Evolutionary conservation across 2,797 vertebrate species (phyloP).

Genomic region (Sebastes nivosus): DNA sequence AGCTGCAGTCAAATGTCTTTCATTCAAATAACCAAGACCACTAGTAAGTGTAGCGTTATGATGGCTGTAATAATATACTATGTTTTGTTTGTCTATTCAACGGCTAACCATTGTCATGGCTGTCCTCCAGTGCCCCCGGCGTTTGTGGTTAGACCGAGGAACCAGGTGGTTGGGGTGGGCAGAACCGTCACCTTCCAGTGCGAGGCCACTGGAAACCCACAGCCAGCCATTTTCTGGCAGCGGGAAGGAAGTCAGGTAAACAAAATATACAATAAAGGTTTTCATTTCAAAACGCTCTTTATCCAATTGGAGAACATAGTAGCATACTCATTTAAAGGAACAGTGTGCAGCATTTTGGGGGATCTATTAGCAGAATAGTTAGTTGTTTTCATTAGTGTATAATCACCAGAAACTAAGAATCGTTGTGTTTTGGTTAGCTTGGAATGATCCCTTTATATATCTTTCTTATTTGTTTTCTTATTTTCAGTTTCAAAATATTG

Average conservation of each 20-base stretch:
- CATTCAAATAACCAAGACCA: slow-evolving; percentile 22
- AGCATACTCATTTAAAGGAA: neutral
- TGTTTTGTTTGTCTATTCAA: slow-evolving; percentile 33
- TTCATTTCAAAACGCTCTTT: slow-evolving; percentile 3
- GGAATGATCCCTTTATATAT: no score
- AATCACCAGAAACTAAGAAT: no score
- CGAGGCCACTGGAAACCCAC: slow-evolving; percentile 97
- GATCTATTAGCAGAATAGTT: no score
- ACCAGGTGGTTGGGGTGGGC: slow-evolving; percentile 95
- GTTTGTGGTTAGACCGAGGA: slow-evolving; percentile 94
- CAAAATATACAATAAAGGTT: neutral
- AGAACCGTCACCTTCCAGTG: slow-evolving; percentile 98
- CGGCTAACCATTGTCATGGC: slow-evolving; percentile 40
- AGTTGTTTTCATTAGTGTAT: no score
- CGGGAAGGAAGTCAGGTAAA: slow-evolving; percentile 98
- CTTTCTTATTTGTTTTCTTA: no score
- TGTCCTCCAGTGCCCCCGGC: slow-evolving; percentile 90
- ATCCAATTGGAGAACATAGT: neutral
- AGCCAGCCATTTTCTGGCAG: slow-evolving; percentile 99
- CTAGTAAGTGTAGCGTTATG: slow-evolving; percentile 22
- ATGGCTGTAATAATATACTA: slow-evolving; percentile 17
- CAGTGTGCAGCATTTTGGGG: no score
- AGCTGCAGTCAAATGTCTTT: slow-evolving; percentile 4
- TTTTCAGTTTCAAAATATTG: no score
- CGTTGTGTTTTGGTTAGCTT: no score